Percentiles rank a stretch among this genome's conserved stretches.
Evolutionary conservation across 2,113 vertebrate species (phyloP).

Genomic region (Petrocephalus zakoni): DNA sequence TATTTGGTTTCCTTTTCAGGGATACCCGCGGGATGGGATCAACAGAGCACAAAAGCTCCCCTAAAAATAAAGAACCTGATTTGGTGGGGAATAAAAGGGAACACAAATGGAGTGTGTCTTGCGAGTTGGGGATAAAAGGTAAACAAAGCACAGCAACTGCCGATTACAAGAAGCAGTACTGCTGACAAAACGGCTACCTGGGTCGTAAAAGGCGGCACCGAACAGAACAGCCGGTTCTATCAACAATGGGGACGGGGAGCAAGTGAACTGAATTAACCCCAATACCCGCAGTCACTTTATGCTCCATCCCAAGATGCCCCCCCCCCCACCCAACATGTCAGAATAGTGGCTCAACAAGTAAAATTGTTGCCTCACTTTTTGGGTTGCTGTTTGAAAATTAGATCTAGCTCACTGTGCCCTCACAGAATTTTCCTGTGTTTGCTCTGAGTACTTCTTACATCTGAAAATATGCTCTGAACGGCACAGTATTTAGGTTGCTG

Average conservation of each 20-base stretch:
- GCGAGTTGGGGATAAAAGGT: neutral
- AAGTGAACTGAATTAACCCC: constrained; percentile 8
- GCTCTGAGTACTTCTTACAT: neutral
- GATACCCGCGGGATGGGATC: neutral
- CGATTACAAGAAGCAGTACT: neutral
- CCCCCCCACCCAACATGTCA: neutral
- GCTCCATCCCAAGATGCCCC: neutral
- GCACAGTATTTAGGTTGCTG: neutral
- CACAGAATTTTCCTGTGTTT: neutral
- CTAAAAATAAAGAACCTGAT: neutral
- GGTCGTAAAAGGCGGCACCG: neutral
- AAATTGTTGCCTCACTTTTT: neutral
- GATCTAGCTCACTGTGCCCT: neutral
- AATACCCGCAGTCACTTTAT: neutral
- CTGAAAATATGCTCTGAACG: neutral
- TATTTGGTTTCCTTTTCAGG: neutral
- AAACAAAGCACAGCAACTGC: neutral
- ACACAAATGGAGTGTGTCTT: neutral
- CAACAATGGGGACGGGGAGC: neutral
- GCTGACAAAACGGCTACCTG: neutral
- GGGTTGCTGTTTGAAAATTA: neutral
- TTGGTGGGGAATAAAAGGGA: neutral
- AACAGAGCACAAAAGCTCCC: neutral
- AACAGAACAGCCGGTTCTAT: neutral
- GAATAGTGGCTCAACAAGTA: neutral